These are phyloP conservation scores for Drosophila burlai DNA, from an alignment of 1,140 invertebrate genomes.

Conservation along the genomic window DNA sequence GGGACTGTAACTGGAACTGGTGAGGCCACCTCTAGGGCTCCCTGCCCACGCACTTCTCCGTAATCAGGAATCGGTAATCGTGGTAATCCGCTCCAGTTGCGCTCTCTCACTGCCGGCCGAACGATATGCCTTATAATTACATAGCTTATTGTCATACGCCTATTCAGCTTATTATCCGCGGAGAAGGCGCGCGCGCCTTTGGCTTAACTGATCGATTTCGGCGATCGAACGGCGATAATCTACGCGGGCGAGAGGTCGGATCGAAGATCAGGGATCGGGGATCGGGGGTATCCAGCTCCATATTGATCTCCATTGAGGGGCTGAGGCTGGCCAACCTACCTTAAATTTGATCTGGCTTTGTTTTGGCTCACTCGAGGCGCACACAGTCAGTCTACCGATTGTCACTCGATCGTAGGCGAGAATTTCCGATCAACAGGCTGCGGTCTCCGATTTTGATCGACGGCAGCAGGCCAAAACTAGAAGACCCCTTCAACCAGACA, in stretches of 20 bases:
- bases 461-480: slow-evolving; percentile 73
- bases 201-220: slow-evolving; percentile 79
- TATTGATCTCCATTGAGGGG: slow-evolving; percentile 68
- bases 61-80: slow-evolving; percentile 16
- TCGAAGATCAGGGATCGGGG: slow-evolving; percentile 6
- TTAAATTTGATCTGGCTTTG: slow-evolving; percentile 64
- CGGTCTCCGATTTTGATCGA: slow-evolving; percentile 67
- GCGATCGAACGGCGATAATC: slow-evolving; percentile 73
- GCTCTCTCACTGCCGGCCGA: slow-evolving; percentile 48
- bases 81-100: slow-evolving; percentile 70
- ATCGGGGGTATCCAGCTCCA: slow-evolving; percentile 17
- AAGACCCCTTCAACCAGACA: slow-evolving; percentile 45
- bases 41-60: slow-evolving; percentile 66
- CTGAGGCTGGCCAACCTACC: slow-evolving; percentile 62
- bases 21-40: slow-evolving; percentile 26
- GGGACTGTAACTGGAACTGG: not conserved
- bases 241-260: slow-evolving; percentile 14
- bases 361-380: slow-evolving; percentile 41
- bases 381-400: slow-evolving; percentile 61
- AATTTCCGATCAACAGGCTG: slow-evolving; percentile 79
- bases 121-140: slow-evolving; percentile 80
- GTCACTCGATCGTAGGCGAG: slow-evolving; percentile 81
- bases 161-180: slow-evolving; percentile 79
- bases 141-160: slow-evolving; percentile 82
- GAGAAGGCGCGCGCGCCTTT: slow-evolving; percentile 67